phyloP scores from a whole-genome alignment of 2,797 vertebrate genomes.

The Cichlasoma orientale region DNA sequence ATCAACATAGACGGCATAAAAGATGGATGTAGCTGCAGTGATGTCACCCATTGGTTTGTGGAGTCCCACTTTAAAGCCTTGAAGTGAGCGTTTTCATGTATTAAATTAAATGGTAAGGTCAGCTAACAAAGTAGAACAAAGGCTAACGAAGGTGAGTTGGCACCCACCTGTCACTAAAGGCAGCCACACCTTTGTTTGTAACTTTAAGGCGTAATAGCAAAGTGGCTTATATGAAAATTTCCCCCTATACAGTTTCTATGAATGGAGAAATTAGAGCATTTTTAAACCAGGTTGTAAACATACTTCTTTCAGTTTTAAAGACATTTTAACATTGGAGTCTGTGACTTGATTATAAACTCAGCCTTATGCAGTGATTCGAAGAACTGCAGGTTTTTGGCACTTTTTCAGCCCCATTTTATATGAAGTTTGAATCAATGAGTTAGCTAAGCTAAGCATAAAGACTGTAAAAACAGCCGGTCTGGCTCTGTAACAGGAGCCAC shows the following conservation, averaged over 20 bases:
- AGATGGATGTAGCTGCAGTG: not conserved
- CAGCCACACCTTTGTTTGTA: not conserved
- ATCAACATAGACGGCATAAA: rapidly evolving
- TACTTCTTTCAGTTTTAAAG: not conserved
- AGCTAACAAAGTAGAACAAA: not conserved
- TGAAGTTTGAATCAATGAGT: too few species aligned
- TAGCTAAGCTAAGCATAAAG: too few species aligned
- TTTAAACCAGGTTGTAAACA: not conserved
- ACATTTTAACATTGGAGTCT: rapidly evolving
- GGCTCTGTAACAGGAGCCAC: too few species aligned
- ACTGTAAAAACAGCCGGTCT: too few species aligned
- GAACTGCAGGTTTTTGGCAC: too few species aligned
- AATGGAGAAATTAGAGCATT: too few species aligned
- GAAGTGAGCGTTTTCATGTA: not conserved
- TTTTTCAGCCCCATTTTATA: too few species aligned
- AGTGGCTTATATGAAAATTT: rapidly evolving
- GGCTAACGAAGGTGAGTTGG: not conserved
- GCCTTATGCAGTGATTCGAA: not conserved
- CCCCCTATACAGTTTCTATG: not conserved
- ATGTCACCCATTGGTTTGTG: too few species aligned
- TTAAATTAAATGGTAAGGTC: too few species aligned
- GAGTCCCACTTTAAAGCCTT: rapidly evolving
- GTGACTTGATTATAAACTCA: rapidly evolving
- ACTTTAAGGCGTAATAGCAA: not conserved
- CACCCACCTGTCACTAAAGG: not conserved